Evolutionary conservation across 2,888 invertebrate species (phyloP), one percentile per base, ranked within the genome.

Genomic region (Rhamphomyia laevipes): DNA sequence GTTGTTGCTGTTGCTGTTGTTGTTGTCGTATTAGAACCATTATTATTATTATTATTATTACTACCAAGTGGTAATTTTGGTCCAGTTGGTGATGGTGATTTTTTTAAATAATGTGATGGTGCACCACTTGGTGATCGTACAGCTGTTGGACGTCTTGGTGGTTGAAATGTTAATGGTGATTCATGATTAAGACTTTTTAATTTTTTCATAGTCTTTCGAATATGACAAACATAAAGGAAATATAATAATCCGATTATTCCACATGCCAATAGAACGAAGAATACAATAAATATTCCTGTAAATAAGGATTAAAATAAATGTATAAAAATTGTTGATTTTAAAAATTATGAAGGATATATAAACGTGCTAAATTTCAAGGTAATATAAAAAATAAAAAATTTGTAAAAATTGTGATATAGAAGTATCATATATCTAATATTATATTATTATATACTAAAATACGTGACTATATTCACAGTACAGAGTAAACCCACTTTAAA

Each of bases 61-160:
- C 44, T 37, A 11, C 57, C 58, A 51, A 40, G 73, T 61, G 16
- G 63, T 50, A 56, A 81, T 76, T 53, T 77, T 31, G 71, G 73
- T 56, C 80, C 75, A 6, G 90, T 89, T 1, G 92, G 91, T 53
- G 90, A 89, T 1, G 92, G 91, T n/a, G 86, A 89, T 72, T 93
- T 94, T 74, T 91, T 90, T 65, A 92, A 72, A 70, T 90, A 91
- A 67, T 90, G 89, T 23, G 77, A 74, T 27, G 82, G 81, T 55
- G 80, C 80, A 13, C 85, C 86, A 47, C 85, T 87, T 1, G 91
- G 91, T 53, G 88, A 90, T 57, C 88, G 85, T 48, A 92, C 90
- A 81, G 70, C 71, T 13, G 68, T 70, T 61, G 70, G 70, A 74
- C 68, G 67, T 46, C 68, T 59, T 27, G 70, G 66, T 53, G 70